These are phyloP conservation scores for Acrocephalus scirpaceus DNA, from an alignment of 2,797 vertebrate species.

Conservation along the genomic window DNA sequence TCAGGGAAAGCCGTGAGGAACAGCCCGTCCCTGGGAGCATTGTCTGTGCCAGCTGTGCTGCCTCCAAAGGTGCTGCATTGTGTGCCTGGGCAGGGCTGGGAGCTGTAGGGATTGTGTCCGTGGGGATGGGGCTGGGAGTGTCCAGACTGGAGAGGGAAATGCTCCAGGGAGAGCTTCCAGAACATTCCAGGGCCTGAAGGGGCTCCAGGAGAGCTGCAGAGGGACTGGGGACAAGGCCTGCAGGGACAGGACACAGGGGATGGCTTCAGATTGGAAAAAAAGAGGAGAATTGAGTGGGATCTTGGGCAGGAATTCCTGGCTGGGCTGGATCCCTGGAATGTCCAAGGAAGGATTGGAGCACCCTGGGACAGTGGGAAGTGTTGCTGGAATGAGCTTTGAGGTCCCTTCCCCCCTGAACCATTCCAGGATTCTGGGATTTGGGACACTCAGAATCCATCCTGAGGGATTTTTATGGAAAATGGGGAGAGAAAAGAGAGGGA, in stretches of 20 bases:
- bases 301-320: accelerated
- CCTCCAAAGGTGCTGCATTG: not conserved
- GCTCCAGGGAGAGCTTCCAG: not conserved
- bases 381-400: no score
- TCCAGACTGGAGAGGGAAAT: accelerated
- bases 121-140: not conserved
- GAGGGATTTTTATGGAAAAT: no score
- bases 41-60: not conserved
- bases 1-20: accelerated
- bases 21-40: not conserved
- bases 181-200: accelerated
- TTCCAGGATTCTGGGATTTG: no score
- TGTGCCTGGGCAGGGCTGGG: not conserved
- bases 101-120: accelerated
- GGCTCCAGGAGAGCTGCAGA: not conserved
- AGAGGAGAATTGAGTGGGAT: not conserved
- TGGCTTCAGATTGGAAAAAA: not conserved
- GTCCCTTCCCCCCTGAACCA: no score
- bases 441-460: no score
- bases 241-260: not conserved
- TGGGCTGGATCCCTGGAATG: not conserved
- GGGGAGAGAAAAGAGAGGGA: no score
- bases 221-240: not conserved
- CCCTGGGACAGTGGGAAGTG: no score
- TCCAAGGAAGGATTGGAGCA: no score